A percentile compares a stretch with the other conserved stretches of the same genome.
Evolutionary conservation across 2,888 invertebrate species (phyloP).

Genomic region (Aphodius granarius): DNA sequence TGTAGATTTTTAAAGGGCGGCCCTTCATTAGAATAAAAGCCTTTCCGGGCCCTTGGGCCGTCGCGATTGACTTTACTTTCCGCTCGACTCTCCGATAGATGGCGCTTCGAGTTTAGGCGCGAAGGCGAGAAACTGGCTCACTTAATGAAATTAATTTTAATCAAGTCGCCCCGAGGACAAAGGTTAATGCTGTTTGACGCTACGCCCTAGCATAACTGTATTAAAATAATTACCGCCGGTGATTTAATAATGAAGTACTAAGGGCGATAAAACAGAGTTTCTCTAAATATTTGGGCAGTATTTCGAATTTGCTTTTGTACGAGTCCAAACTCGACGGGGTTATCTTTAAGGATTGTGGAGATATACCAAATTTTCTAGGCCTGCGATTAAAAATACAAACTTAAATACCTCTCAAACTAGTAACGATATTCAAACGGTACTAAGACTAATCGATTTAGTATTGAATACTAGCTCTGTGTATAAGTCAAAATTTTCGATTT

Average conservation of each 20-base stretch:
- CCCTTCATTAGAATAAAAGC: background rate
- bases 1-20: background rate
- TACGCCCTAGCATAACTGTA: background rate
- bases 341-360: too few species aligned
- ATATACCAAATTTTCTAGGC: too few species aligned
- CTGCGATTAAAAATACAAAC: background rate
- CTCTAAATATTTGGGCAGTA: too few species aligned
- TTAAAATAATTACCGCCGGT: background rate
- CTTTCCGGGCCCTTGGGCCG: background rate
- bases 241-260: background rate
- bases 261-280: too few species aligned
- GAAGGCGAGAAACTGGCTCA: background rate
- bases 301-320: too few species aligned
- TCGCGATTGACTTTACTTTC: background rate
- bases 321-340: too few species aligned
- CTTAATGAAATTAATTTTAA: background rate
- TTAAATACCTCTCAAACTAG: too few species aligned
- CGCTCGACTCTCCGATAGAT: background rate
- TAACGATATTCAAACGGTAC: too few species aligned
- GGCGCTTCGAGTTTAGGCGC: background rate
- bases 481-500: too few species aligned
- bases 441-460: too few species aligned
- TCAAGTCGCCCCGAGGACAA: background rate
- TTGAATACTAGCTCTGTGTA: too few species aligned
- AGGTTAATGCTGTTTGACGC: background rate